A percentile compares a stretch with the other conserved stretches of the same genome.
Conservation (phyloP, 92 coral and sea anemone genomes). For the Zoanthus gigantus region DNA sequence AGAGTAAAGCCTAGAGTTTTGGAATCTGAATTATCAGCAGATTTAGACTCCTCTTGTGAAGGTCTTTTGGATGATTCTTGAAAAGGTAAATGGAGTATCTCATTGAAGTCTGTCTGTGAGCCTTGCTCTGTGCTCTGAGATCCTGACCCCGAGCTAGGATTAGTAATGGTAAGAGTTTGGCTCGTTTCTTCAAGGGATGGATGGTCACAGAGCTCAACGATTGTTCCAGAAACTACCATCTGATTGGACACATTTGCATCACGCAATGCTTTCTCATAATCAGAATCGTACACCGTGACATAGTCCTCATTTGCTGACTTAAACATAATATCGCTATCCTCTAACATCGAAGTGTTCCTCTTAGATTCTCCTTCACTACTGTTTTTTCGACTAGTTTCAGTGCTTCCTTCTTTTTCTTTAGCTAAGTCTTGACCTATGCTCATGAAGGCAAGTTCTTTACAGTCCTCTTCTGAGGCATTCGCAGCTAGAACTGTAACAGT, state of each 20-base stretch:
- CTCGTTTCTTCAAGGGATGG: conserved; percentile 72
- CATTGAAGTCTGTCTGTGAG: conserved; percentile 51
- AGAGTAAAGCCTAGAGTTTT: conserved; percentile 39
- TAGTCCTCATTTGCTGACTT: conserved; percentile 90
- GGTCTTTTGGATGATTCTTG: conserved; percentile 22
- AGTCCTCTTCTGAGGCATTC: conserved; percentile 36
- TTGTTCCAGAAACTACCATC: conserved; percentile 41
- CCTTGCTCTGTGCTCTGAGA: conserved; percentile 71
- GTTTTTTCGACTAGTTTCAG: conserved; percentile 56
- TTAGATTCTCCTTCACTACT: conserved; percentile 81
- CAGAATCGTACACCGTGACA: conserved; percentile 82
- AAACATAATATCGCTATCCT: conserved; percentile 84
- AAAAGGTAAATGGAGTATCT: background rate
- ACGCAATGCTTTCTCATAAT: conserved; percentile 22
- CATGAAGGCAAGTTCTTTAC: conserved; percentile 44
- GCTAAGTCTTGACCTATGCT: conserved; percentile 45
- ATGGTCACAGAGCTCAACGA: conserved; percentile 43
- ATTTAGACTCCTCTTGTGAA: background rate
- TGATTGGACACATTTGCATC: background rate
- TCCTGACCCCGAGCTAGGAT: conserved; percentile 75
- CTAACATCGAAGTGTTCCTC: conserved; percentile 64
- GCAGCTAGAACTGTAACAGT: background rate
- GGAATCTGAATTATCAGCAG: background rate
- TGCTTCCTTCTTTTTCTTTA: conserved; percentile 47
- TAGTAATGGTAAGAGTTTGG: conserved; percentile 79